Conservation (phyloP, 2,888 invertebrate genomes). For the Temnothorax rugatulus region DNA sequence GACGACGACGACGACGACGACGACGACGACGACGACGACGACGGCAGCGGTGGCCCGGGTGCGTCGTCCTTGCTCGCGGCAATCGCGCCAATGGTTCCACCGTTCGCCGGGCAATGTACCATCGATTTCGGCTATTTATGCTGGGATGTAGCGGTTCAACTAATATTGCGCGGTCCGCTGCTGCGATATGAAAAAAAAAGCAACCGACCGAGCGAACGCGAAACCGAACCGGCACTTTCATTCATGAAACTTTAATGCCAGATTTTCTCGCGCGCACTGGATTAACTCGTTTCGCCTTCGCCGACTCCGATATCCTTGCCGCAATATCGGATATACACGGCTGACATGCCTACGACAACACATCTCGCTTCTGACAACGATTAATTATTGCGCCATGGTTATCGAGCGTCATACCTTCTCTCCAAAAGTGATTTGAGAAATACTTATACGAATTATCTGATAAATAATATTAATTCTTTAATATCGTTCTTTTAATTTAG, state of each 20-base stretch:
- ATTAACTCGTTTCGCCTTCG: conserved; percentile 8
- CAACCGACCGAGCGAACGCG: neutral
- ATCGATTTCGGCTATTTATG: conserved; percentile 61
- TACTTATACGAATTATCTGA: neutral
- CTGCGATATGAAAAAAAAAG: conserved; percentile 48
- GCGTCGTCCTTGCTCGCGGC: conserved; percentile 38
- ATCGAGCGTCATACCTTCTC: neutral
- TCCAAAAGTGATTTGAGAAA: neutral
- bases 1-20: neutral
- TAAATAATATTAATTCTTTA: neutral
- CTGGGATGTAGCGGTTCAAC: conserved; percentile 28
- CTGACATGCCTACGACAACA: neutral
- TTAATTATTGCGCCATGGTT: conserved; percentile 24
- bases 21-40: neutral
- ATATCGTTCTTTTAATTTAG: neutral
- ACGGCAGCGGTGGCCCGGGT: neutral
- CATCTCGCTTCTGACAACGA: neutral
- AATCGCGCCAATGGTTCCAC: conserved; percentile 24
- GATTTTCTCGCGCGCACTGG: conserved; percentile 43
- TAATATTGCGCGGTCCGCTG: conserved; percentile 55
- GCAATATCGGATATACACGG: conserved; percentile 40
- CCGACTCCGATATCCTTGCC: neutral
- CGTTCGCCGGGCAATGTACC: conserved; percentile 42
- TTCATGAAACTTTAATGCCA: conserved; percentile 61
- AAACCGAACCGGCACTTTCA: conserved; percentile 2